Evolutionary conservation across 2,113 vertebrate species (phyloP).

Genomic region (Nyctibius bracteatus): DNA sequence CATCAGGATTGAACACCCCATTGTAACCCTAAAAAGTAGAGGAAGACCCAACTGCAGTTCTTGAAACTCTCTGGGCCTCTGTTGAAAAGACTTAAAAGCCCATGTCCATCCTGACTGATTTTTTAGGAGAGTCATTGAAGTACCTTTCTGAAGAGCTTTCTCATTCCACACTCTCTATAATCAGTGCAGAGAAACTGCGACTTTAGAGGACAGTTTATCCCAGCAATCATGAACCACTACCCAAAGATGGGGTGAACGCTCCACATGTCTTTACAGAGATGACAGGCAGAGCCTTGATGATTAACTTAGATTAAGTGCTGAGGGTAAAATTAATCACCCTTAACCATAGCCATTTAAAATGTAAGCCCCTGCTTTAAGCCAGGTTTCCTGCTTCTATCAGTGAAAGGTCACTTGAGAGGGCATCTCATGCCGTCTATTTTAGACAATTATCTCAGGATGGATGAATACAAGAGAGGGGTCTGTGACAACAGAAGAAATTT

Average conservation of each 20-base stretch:
- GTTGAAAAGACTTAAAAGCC: neutral
- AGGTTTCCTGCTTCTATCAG: conserved; percentile 31
- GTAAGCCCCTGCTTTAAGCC: neutral
- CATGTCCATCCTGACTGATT: fast-evolving
- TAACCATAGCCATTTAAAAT: neutral
- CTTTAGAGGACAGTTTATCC: neutral
- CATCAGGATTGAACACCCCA: neutral
- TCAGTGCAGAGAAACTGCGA: neutral
- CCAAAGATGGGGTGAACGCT: neutral
- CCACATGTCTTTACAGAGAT: neutral
- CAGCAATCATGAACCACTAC: neutral
- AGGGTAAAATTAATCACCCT: conserved; percentile 13
- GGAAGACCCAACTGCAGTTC: neutral
- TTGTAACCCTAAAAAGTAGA: fast-evolving
- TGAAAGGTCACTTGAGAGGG: conserved; percentile 1
- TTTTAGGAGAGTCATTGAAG: neutral
- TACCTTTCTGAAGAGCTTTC: neutral
- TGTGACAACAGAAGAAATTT: neutral
- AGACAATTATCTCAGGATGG: neutral
- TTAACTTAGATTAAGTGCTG: neutral
- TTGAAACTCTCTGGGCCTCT: neutral
- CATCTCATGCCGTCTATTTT: neutral
- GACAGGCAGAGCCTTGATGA: neutral
- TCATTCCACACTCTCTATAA: neutral
- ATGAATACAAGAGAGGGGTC: neutral